Conservation (phyloP, 2,797 vertebrate genomes). For the Myotis daubentonii region DNA sequence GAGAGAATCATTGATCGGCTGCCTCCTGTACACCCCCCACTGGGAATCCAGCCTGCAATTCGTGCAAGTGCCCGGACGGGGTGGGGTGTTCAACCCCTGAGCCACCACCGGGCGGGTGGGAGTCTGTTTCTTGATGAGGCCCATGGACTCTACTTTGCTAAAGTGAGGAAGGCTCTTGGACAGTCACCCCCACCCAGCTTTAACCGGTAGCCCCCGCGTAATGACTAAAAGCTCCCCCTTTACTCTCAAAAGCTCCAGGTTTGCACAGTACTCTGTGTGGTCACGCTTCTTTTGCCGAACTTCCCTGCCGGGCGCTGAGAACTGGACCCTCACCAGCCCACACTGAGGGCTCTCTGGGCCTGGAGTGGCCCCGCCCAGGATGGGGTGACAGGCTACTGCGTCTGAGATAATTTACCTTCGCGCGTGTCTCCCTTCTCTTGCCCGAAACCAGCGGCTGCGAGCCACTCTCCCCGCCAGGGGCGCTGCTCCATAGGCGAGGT, state of each 20-base stretch:
- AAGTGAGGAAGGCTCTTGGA: background rate
- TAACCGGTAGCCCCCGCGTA: background rate
- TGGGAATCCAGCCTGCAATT: too few relatives aligned
- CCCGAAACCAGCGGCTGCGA: rapidly evolving
- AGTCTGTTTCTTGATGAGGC: background rate
- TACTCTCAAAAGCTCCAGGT: background rate
- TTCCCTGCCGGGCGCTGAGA: background rate
- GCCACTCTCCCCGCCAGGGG: background rate
- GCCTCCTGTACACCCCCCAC: too few relatives aligned
- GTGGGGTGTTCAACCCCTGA: too few relatives aligned
- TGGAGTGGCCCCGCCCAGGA: background rate
- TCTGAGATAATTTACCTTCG: rapidly evolving
- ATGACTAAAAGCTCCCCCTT: background rate
- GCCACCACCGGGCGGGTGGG: too few relatives aligned
- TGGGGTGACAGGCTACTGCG: background rate
- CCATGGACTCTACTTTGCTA: background rate
- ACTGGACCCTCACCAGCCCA: background rate
- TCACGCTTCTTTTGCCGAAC: background rate
- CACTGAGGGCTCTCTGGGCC: background rate
- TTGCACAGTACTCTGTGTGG: background rate
- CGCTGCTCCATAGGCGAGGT: too few relatives aligned
- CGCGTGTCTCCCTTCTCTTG: background rate
- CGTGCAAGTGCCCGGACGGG: too few relatives aligned
- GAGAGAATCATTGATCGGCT: too few relatives aligned
- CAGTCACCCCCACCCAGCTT: background rate